Evolutionary conservation across 1,140 invertebrate genomes (phyloP).

Genomic region (Apis mellifera): DNA sequence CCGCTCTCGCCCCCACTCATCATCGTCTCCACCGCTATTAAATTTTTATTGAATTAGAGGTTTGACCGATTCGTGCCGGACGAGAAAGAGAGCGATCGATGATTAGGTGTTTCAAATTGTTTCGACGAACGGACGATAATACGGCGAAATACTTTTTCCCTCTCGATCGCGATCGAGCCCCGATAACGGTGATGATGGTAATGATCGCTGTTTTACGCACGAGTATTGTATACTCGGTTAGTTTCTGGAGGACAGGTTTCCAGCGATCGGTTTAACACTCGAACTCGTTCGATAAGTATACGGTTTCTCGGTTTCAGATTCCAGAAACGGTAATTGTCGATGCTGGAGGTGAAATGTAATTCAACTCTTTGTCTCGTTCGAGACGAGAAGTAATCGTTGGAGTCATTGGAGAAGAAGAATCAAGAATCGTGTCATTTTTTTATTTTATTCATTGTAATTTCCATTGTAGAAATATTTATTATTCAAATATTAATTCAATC

Average conservation of each 20-base stretch:
- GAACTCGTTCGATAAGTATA: constrained; percentile 6
- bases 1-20: constrained; percentile 17
- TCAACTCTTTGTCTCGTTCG: neutral
- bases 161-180: neutral
- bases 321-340: neutral
- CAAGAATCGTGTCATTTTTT: too few relatives aligned
- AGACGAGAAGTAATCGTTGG: neutral
- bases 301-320: neutral
- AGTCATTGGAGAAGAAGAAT: neutral
- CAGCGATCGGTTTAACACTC: neutral
- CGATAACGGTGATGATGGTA: constrained; percentile 1
- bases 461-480: too few relatives aligned
- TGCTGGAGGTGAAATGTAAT: neutral
- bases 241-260: neutral
- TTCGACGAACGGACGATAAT: constrained; percentile 8
- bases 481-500: too few relatives aligned
- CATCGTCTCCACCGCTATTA: constrained; percentile 18
- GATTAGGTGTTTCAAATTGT: constrained; percentile 45
- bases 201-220: constrained; percentile 12
- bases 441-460: neutral
- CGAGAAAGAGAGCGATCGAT: neutral
- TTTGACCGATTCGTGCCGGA: constrained; percentile 4
- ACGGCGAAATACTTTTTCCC: neutral
- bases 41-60: constrained; percentile 53
- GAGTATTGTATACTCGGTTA: constrained; percentile 6